phyloP scores from a whole-genome alignment of 1,140 invertebrate species.

The Zaprionus lachaisei region DNA sequence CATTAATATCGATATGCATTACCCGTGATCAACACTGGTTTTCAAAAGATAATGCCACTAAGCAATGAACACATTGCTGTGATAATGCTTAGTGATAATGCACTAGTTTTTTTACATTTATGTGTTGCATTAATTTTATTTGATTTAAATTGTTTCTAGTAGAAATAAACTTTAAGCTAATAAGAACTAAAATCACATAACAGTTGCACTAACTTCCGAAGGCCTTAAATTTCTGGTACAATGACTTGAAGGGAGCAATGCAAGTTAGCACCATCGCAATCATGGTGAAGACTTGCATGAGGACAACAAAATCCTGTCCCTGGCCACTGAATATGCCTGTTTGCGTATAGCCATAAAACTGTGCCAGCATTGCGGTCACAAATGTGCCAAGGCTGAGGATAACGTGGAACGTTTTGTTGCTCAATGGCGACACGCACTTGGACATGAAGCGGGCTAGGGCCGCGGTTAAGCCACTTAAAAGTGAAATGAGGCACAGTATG shows the following conservation, averaged over 20 bases:
- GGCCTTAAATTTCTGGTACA: slow-evolving; percentile 56
- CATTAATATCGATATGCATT: neutral
- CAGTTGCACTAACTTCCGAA: slow-evolving; percentile 34
- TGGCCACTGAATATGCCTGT: slow-evolving; percentile 57
- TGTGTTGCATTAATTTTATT: neutral
- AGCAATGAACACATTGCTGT: no score
- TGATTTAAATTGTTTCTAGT: neutral
- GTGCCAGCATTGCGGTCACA: slow-evolving; percentile 69
- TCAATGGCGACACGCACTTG: slow-evolving; percentile 42
- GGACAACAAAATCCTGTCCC: slow-evolving; percentile 58
- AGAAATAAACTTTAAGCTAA: slow-evolving; percentile 1
- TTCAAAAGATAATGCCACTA: neutral
- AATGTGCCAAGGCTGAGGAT: slow-evolving; percentile 62
- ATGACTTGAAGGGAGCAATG: slow-evolving; percentile 65
- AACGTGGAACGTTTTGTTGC: slow-evolving; percentile 71
- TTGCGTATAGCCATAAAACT: slow-evolving; percentile 67
- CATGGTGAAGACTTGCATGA: slow-evolving; percentile 64
- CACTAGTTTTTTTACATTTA: neutral
- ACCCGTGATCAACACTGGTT: slow-evolving; percentile 42
- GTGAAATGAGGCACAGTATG: slow-evolving; percentile 63
- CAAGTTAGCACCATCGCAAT: slow-evolving; percentile 65
- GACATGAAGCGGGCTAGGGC: slow-evolving; percentile 45
- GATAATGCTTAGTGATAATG: neutral
- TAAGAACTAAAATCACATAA: slow-evolving; percentile 10
- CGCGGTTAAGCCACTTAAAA: slow-evolving; percentile 61